A percentile compares a stretch with the other conserved stretches of the same genome.
These are phyloP conservation scores for Quadroppia sp. DNA, from an alignment of 2,888 invertebrate genomes.

Conservation along the genomic window DNA sequence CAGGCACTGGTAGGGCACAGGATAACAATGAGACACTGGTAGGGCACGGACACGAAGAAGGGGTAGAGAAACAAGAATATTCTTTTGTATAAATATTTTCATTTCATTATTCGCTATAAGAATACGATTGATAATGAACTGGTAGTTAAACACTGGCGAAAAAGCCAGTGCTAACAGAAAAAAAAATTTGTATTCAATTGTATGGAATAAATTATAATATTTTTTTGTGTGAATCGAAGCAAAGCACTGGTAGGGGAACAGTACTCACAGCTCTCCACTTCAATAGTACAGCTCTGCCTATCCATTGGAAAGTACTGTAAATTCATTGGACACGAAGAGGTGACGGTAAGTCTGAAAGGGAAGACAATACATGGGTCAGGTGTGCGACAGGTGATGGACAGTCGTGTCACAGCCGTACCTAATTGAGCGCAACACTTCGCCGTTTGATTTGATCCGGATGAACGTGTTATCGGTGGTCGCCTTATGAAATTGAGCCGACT, in stretches of 20 bases:
- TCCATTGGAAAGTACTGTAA: conserved; percentile 96
- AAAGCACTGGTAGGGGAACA: not conserved
- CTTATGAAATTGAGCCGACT: conserved; percentile 99
- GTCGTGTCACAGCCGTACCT: conserved; percentile 63
- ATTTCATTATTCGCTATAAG: too few relatives aligned
- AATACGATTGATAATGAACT: too few relatives aligned
- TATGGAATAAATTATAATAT: too few relatives aligned
- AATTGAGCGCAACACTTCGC: conserved; percentile 90
- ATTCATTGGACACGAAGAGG: conserved; percentile 93
- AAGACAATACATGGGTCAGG: not conserved
- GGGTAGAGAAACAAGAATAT: too few relatives aligned
- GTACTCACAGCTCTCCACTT: conserved; percentile 94
- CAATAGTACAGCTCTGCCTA: conserved; percentile 86
- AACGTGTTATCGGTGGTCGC: conserved; percentile 99
- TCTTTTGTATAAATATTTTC: too few relatives aligned
- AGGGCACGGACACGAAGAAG: too few relatives aligned
- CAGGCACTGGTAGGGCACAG: too few relatives aligned
- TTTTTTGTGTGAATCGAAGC: too few relatives aligned
- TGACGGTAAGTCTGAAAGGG: conserved; percentile 75
- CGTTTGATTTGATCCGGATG: conserved; percentile 91
- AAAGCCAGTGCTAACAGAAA: too few relatives aligned
- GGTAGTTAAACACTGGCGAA: too few relatives aligned
- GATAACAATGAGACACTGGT: too few relatives aligned
- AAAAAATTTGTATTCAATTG: too few relatives aligned
- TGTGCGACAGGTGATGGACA: conserved; percentile 50